phyloP scores from a whole-genome alignment of 1,140 invertebrate species.

The Panagrolaimus sp. region DNA sequence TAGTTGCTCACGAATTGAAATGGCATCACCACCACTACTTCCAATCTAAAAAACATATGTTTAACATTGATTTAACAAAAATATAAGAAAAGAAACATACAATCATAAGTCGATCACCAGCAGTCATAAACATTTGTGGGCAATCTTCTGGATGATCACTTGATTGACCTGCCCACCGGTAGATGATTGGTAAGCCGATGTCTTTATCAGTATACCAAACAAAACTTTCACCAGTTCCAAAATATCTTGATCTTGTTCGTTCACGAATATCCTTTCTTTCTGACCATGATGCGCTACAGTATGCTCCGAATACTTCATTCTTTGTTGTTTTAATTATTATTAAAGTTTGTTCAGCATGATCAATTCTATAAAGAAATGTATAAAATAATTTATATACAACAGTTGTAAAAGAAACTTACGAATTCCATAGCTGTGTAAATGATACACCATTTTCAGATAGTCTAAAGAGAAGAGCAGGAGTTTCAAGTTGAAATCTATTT shows the following conservation, averaged over 20 bases:
- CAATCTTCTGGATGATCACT: slow-evolving; percentile 40
- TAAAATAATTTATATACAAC: background rate
- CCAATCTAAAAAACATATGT: slow-evolving; percentile 50
- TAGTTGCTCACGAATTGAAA: slow-evolving; percentile 53
- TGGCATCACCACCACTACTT: slow-evolving; percentile 52
- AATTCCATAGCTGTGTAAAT: slow-evolving; percentile 52
- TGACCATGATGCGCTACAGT: slow-evolving; percentile 47
- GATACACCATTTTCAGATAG: slow-evolving; percentile 52
- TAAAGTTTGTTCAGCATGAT: slow-evolving; percentile 53
- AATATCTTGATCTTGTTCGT: slow-evolving; percentile 41
- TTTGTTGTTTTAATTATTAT: slow-evolving; percentile 45
- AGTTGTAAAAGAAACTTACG: slow-evolving; percentile 22
- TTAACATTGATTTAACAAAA: background rate
- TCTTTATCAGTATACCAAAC: slow-evolving; percentile 39
- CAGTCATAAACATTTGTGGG: slow-evolving; percentile 55
- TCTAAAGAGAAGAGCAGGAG: slow-evolving; percentile 45
- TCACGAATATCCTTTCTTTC: slow-evolving; percentile 41
- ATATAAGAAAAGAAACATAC: slow-evolving; percentile 31
- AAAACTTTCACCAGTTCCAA: slow-evolving; percentile 45
- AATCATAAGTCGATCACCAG: slow-evolving; percentile 46
- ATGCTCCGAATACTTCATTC: slow-evolving; percentile 53
- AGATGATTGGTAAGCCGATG: slow-evolving; percentile 45
- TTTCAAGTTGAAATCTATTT: slow-evolving; percentile 49
- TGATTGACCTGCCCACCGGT: slow-evolving; percentile 47
- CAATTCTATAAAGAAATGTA: slow-evolving; percentile 43